Evolutionary conservation across 2,113 vertebrate species (phyloP).

Genomic region (Paedocypris sp.): DNA sequence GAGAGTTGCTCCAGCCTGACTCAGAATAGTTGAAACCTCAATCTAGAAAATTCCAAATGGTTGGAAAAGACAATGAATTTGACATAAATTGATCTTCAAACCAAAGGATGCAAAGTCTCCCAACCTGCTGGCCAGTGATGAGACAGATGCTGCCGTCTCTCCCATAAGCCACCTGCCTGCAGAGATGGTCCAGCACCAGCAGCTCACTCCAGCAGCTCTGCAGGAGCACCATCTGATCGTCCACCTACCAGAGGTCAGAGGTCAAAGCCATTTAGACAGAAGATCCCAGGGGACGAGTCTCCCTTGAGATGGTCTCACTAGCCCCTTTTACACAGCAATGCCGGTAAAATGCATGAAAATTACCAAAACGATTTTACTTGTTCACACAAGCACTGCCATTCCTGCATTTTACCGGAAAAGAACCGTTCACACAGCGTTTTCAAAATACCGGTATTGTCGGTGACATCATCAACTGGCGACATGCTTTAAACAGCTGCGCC

Average conservation of each 20-base stretch:
- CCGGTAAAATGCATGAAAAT: no score
- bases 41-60: slow-evolving; percentile 50
- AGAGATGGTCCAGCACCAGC: slow-evolving; percentile 66
- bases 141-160: slow-evolving; percentile 64
- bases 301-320: not conserved
- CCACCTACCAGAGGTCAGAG: slow-evolving; percentile 48
- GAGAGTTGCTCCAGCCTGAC: slow-evolving; percentile 58
- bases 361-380: no score
- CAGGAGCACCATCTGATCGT: slow-evolving; percentile 67
- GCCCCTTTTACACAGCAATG: no score
- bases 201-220: slow-evolving; percentile 74
- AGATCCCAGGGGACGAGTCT: no score
- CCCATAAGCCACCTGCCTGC: slow-evolving; percentile 61
- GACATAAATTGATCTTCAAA: no score
- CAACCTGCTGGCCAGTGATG: slow-evolving; percentile 68
- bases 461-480: no score
- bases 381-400: no score
- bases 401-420: no score
- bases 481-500: no score
- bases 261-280: not conserved
- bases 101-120: not conserved
- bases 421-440: no score
- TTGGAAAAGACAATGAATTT: no score
- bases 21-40: slow-evolving; percentile 55
- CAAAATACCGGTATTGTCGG: no score